Conservation (phyloP, 1,140 invertebrate species). For the Solen grandis region DNA sequence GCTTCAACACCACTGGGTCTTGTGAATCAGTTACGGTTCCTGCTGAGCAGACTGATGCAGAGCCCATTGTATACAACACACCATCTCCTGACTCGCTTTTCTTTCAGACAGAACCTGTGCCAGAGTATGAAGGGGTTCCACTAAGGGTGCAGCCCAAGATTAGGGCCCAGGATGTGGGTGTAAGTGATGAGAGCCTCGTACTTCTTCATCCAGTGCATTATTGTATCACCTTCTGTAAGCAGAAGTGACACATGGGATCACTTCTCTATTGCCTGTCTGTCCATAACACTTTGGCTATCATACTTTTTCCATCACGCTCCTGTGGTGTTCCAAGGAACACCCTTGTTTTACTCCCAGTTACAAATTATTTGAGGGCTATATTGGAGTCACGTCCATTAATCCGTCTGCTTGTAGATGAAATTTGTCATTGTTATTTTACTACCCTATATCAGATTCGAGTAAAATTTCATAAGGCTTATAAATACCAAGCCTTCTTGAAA, state of each 20-base stretch:
- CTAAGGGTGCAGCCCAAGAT: constrained; percentile 24
- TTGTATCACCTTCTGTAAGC: not conserved
- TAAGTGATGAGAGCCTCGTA: not conserved
- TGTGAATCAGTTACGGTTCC: constrained; percentile 15
- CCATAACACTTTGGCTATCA: not conserved
- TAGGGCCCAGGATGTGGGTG: constrained; percentile 7
- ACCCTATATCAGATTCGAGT: no score
- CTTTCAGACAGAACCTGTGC: not conserved
- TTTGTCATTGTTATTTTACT: no score
- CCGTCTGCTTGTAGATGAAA: no score
- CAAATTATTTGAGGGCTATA: no score
- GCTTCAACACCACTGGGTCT: constrained; percentile 16
- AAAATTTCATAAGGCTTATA: no score
- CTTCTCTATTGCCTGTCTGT: not conserved
- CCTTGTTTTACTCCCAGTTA: no score
- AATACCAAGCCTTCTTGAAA: no score
- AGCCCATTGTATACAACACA: constrained; percentile 13
- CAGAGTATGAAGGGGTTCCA: constrained; percentile 9
- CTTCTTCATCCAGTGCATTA: not conserved
- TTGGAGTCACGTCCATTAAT: no score
- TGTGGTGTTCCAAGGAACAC: not conserved
- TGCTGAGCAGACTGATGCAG: constrained; percentile 4
- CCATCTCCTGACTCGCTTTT: constrained; percentile 9
- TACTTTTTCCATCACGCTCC: not conserved
- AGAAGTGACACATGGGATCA: not conserved